Percentiles rank a stretch among this genome's conserved stretches.
Evolutionary conservation across 2,888 invertebrate genomes (phyloP).

Genomic region (Alitta virens): DNA sequence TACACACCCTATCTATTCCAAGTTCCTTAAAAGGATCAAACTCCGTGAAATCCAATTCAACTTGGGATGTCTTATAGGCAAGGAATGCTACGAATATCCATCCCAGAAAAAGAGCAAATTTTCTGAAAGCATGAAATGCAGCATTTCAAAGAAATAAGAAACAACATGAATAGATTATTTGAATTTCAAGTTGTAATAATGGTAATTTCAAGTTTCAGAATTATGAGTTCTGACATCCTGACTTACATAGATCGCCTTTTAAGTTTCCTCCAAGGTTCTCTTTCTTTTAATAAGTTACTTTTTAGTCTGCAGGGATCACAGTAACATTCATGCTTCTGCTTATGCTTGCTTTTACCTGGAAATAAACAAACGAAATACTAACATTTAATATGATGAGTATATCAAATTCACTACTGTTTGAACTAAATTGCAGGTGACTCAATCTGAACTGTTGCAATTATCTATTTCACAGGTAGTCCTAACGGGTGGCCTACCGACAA

Average conservation of each 20-base stretch:
- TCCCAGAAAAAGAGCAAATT: slow-evolving; percentile 59
- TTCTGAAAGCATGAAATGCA: slow-evolving; percentile 61
- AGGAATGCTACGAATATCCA: slow-evolving; percentile 59
- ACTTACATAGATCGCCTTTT: slow-evolving; percentile 71
- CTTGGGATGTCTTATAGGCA: slow-evolving; percentile 71
- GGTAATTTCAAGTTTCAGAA: too few relatives aligned
- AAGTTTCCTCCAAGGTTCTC: slow-evolving; percentile 83
- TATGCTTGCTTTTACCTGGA: slow-evolving; percentile 68
- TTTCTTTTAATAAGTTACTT: slow-evolving; percentile 74
- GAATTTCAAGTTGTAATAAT: too few relatives aligned
- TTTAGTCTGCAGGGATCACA: slow-evolving; percentile 87
- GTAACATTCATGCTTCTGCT: slow-evolving; percentile 74
- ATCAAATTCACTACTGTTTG: too few relatives aligned
- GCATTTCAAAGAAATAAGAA: too few relatives aligned
- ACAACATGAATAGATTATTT: too few relatives aligned
- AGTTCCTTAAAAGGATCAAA: slow-evolving; percentile 98
- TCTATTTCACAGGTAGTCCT: too few relatives aligned
- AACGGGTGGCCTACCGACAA: too few relatives aligned
- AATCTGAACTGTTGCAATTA: too few relatives aligned
- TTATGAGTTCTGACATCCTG: too few relatives aligned
- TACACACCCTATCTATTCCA: slow-evolving; percentile 74
- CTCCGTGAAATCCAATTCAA: slow-evolving; percentile 97
- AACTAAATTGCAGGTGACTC: too few relatives aligned
- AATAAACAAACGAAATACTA: slow-evolving; percentile 23
- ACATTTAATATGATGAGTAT: background rate